Evolutionary conservation across 2,797 vertebrate genomes (phyloP).

Genomic region (Argyrosomus regius): DNA sequence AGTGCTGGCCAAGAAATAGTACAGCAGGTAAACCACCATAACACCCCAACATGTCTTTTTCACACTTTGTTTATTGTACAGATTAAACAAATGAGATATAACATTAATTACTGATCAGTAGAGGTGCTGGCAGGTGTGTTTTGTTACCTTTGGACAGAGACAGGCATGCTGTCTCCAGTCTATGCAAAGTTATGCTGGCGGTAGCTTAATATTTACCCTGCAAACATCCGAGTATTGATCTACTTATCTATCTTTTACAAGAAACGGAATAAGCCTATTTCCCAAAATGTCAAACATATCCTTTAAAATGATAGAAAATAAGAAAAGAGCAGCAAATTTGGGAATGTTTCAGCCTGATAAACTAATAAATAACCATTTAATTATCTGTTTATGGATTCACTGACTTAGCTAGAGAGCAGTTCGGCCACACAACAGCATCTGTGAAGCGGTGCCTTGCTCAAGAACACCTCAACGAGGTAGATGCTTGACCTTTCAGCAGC

Average conservation of each 20-base stretch:
- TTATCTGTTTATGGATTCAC: neutral
- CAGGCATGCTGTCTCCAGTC: neutral
- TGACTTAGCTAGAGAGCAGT: neutral
- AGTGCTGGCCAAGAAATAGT: neutral
- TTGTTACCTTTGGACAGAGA: neutral
- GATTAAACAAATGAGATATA: neutral
- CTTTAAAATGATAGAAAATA: neutral
- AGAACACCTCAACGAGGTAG: no score
- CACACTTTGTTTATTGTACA: neutral
- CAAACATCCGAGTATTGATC: neutral
- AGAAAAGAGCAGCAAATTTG: neutral
- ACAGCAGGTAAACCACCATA: neutral
- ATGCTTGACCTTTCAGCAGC: neutral
- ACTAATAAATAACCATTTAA: neutral
- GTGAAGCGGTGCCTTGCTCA: no score
- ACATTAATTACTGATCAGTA: neutral
- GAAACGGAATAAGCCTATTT: neutral
- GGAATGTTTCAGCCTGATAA: neutral
- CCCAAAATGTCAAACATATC: neutral
- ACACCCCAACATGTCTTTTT: neutral
- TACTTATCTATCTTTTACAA: neutral
- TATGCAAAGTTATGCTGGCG: neutral
- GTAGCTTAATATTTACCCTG: neutral
- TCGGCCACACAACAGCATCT: no score
- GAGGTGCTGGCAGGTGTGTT: neutral